These are phyloP conservation scores for Patella pellucida DNA, from an alignment of 2,888 invertebrate genomes.

Conservation along the genomic window DNA sequence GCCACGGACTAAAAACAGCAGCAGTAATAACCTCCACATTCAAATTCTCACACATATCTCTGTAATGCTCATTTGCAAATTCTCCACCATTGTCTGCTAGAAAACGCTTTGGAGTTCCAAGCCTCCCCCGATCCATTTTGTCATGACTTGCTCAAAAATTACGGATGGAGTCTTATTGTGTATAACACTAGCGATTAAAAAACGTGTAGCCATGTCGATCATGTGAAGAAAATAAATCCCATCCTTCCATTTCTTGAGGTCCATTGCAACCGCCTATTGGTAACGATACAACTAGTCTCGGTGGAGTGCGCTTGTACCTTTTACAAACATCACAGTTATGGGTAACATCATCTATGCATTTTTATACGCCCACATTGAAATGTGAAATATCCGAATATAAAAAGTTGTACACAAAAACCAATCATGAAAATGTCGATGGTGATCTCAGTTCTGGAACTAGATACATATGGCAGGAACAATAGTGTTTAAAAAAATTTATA, in stretches of 20 bases:
- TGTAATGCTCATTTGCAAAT: conserved; percentile 16
- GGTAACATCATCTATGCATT: too few relatives aligned
- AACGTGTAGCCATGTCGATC: conserved; percentile 18
- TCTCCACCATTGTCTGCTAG: conserved; percentile 23
- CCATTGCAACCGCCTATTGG: conserved; percentile 24
- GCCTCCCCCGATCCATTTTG: conserved; percentile 19
- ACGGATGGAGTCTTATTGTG: background rate
- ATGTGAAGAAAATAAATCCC: conserved; percentile 21
- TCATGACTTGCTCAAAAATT: conserved; percentile 19
- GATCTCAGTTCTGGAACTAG: too few relatives aligned
- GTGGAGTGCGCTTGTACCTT: background rate
- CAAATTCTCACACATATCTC: conserved; percentile 20
- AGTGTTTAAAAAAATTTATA: too few relatives aligned
- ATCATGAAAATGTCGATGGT: too few relatives aligned
- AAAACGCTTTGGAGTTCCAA: conserved; percentile 19
- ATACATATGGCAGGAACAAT: too few relatives aligned
- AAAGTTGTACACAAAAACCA: too few relatives aligned
- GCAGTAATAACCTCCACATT: conserved; percentile 17
- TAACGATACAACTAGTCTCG: conserved; percentile 22
- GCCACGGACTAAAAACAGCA: background rate
- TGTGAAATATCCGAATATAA: too few relatives aligned
- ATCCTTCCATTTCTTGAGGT: conserved; percentile 14
- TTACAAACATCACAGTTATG: too few relatives aligned
- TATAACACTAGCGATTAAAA: conserved; percentile 18
- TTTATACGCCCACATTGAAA: too few relatives aligned